Base-by-base conservation (phyloP, 2,888 invertebrate species). In the Dexiosoma caninum region DNA sequence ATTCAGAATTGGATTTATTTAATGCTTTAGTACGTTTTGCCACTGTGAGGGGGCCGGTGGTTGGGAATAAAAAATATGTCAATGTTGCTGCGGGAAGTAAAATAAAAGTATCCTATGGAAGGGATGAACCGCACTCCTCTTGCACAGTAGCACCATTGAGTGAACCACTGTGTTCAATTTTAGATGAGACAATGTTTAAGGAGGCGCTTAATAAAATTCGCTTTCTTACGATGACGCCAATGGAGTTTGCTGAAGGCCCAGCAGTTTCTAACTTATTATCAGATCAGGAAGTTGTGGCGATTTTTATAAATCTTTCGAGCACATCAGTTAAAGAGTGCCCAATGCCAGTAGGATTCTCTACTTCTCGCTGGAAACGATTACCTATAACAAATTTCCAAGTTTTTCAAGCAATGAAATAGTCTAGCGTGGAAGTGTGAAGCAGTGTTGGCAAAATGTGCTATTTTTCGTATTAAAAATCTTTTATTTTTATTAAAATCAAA, bases 231-330 rank as follows among this genome's bases (percentile, higher is more conserved):
- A 90, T 96, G 83, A 93, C 93, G 0, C 95, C 96, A 0, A 94
- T 95, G 87, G 94, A 96, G 90, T 96, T 96, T 88, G 95, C 96
- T 0, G 95, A 95, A 85, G 95, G 95, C 0, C 95, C 96, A 0
- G 95, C 95, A 0, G 92, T 93, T 60, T 95, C 95, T 10, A 90
- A 92, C n/a, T 90, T 96, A 7, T 91, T 96, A 30, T 92, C 93
- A 0, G 94, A 95, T 88, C 92, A 95, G 1, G 96, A 96, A 87
- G 94, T 95, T n/a, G 94, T 95, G 86, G 93, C 95, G 0, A 94
- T 96, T 72, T 91, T 96, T 1, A 95, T 96, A 93, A 95, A 96
- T 88, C 95, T 96, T 78, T 93, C 95, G 16, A 95, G 95, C 16
- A 93, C 93, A 21, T 92, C 91, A 57, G 91, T 92, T n/a, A 92